Evolutionary conservation across 2,888 invertebrate genomes (phyloP), one percentile per base, ranked within the genome.

Genomic region (Pterostichus madidus): DNA sequence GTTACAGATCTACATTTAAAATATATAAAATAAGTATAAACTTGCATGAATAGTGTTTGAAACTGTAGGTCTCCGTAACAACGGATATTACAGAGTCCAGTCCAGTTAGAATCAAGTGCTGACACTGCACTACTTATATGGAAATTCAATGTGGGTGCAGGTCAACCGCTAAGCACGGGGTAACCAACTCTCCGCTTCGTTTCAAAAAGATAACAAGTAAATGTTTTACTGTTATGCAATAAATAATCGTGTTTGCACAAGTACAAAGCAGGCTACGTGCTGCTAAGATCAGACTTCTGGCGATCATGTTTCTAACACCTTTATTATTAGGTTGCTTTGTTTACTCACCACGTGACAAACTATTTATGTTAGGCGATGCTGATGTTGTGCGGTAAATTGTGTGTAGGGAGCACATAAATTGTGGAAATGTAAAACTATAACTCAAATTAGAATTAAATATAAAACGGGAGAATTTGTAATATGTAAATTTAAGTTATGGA

Each of bases 251-350:
- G 75, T 75, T 73, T 73, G 73, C 73, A 73, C 35, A 24, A 24
- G 46, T 24, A 32, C 52, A 13, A 24, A 13, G 75, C 10, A 32
- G 75, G 31, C 17, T 59, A 5, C 59, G 31, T 59, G 31, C 17
- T 17, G 59, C 59, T 8, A 8, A 17, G 35, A 11, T 64, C 35
- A 75, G 52, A 75, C 75, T 75, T 31, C 75, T 75, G 75, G 75
- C 75, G 35, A 75, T 75, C 73, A 73, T 73, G 73, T 73, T 73
- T 73, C 52, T 31, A 75, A 75, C 75, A 75, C 75, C 52, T 49
- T 49, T 32, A 75, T 75, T 75, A 75, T 75, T 52, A 75, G 32
- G 75, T 49, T 75, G 75, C 75, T 32, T 75, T 75, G 75, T 75
- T 75, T 75, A 75, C 75, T 17, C 13, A 52, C n/a, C 13, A 52